A percentile compares a stretch with the other conserved stretches of the same genome.
These are phyloP conservation scores for Atta colombica DNA, from an alignment of 1,140 invertebrate genomes.

Conservation along the genomic window DNA sequence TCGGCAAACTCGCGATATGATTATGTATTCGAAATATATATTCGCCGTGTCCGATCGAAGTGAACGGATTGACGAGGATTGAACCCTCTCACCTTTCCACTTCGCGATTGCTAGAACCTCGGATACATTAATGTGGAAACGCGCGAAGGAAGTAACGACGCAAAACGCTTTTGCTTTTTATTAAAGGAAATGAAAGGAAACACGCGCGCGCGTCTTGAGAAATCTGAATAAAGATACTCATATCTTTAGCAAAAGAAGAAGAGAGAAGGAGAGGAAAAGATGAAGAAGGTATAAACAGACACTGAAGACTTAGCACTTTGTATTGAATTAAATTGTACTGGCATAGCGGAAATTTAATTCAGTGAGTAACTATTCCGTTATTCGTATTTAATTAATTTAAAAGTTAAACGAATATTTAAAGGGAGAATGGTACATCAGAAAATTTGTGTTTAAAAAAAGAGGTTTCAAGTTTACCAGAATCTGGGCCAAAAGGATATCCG, in stretches of 20 bases:
- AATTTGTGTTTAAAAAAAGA: background rate
- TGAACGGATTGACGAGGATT: constrained; percentile 36
- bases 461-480: background rate
- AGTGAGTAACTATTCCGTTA: background rate
- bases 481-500: background rate
- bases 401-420: background rate
- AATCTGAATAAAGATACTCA: constrained; percentile 10
- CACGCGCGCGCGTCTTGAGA: background rate
- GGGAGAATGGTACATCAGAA: background rate
- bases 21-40: constrained; percentile 7
- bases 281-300: background rate
- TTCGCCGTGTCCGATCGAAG: constrained; percentile 20
- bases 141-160: constrained; percentile 35
- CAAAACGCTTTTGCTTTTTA: constrained; percentile 55
- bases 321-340: background rate
- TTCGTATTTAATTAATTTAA: background rate
- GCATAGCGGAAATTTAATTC: background rate
- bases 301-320: background rate
- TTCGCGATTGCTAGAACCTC: background rate
- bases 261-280: background rate
- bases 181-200: constrained; percentile 15
- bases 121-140: constrained; percentile 28
- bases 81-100: constrained; percentile 36
- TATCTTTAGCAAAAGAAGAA: background rate
- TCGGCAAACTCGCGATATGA: background rate